Base-by-base conservation (phyloP, 2,888 invertebrate species). In the Eledone cirrhosa region DNA sequence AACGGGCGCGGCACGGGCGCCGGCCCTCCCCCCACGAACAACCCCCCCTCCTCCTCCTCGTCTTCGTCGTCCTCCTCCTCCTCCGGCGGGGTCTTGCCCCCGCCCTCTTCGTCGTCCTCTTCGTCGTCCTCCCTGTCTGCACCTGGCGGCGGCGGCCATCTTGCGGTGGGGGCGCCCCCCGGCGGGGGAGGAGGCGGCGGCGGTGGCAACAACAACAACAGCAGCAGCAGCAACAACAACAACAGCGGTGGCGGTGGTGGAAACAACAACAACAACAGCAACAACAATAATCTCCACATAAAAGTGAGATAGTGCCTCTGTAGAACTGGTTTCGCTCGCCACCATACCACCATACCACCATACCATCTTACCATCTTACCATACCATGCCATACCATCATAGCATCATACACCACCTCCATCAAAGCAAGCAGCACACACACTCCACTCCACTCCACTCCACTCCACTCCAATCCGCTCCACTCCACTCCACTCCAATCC, bases 261-360 rank as follows among this genome's bases (percentile, higher is more conserved):
- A 41, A 8, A 8, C 8, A 27, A 27, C 27, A 27, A 27, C 29
- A 27, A 27, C 13, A 67, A 31, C 41, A 31, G 41, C n/a, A 76
- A 29, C 76, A 76, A 33, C 47, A 74, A 75, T 47, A 76, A 76
- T 47, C 47, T 76, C 47, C 76, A 76, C 48, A 41, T 47, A 24
- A 76, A 76, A 76, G 48, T 76, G 76, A 76, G 76, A 76, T 76
- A 76, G 76, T 76, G 76, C 76, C 76, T 76, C 76, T 19, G 22
- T 24, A 16, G 22, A 29, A 29, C 16, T 72, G 33, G 22, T 22
- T 27, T 27, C 63, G 1, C 22, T 1, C 69, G 27, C 29, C 69
- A 72, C 33, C 33, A 8, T 8, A 31, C 4, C 33, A 41, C 33
- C 33, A 41, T 8, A 41, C 33, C 33, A 41, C 33, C 33, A n/a